A percentile compares a stretch with the other conserved stretches of the same genome.
Evolutionary conservation across 2,888 invertebrate genomes (phyloP).

Genomic region (Cepaea hortensis): DNA sequence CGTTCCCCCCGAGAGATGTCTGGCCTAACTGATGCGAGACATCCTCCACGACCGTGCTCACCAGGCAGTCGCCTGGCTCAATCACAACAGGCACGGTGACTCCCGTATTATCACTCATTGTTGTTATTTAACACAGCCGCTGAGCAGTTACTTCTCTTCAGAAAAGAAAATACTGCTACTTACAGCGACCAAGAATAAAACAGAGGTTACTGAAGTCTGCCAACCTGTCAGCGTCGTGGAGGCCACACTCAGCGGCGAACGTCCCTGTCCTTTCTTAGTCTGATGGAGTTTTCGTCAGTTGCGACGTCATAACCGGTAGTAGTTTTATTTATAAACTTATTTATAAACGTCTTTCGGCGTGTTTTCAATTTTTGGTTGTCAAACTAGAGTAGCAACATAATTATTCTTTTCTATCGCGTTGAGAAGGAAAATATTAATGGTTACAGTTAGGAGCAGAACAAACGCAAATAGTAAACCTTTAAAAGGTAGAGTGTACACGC

Average conservation of each 20-base stretch:
- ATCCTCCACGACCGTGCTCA: constrained; percentile 53
- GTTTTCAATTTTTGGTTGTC: constrained; percentile 4
- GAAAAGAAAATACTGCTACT: constrained; percentile 46
- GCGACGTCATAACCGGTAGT: constrained; percentile 42
- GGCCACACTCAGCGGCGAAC: constrained; percentile 47
- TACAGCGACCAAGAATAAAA: constrained; percentile 40
- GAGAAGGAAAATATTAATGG: neutral
- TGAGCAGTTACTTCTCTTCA: constrained; percentile 42
- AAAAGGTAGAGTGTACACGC: no score
- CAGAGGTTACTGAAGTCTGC: constrained; percentile 40
- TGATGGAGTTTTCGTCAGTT: constrained; percentile 40
- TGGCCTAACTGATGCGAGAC: constrained; percentile 48
- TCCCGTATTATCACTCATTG: constrained; percentile 47
- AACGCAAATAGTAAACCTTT: no score
- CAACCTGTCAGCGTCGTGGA: constrained; percentile 49
- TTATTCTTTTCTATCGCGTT: neutral
- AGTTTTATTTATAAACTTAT: constrained; percentile 41
- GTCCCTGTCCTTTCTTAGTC: constrained; percentile 39
- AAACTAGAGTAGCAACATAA: neutral
- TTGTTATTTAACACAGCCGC: constrained; percentile 24
- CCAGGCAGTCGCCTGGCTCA: constrained; percentile 50
- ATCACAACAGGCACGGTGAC: constrained; percentile 50
- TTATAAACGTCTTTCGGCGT: neutral
- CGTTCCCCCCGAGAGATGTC: constrained; percentile 45
- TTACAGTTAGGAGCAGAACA: no score